A percentile compares a stretch with the other conserved stretches of the same genome.
Evolutionary conservation across 2,113 vertebrate species (phyloP).

Genomic region (Cebus imitator): DNA sequence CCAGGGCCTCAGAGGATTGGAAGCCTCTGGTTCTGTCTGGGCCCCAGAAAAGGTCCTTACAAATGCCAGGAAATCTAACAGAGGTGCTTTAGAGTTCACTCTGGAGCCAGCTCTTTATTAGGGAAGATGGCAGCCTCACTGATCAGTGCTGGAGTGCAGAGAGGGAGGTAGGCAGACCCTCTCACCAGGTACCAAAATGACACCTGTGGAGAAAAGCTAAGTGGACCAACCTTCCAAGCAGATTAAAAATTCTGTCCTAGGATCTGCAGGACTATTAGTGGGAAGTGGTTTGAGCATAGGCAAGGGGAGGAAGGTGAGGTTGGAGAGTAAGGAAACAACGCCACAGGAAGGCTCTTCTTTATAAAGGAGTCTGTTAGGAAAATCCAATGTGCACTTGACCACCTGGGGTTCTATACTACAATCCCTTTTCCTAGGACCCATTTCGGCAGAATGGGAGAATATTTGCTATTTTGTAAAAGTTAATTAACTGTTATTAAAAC

Average conservation of each 20-base stretch:
- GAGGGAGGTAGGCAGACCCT: conserved; percentile 49
- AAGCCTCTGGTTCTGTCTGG: neutral
- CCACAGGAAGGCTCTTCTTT: conserved; percentile 74
- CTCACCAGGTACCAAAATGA: neutral
- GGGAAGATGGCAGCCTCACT: conserved; percentile 47
- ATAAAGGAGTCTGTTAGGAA: conserved; percentile 76
- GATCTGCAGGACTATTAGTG: conserved; percentile 55
- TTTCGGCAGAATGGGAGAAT: conserved; percentile 72
- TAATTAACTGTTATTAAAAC: conserved; percentile 79
- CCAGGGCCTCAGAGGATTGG: neutral
- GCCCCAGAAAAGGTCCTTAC: neutral
- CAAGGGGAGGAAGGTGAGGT: neutral
- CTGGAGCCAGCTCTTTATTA: conserved; percentile 64
- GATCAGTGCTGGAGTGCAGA: conserved; percentile 58
- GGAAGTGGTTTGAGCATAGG: conserved; percentile 63
- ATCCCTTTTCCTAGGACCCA: conserved; percentile 37
- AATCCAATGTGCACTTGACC: conserved; percentile 70
- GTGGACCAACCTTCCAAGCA: conserved; percentile 63
- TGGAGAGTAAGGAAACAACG: neutral
- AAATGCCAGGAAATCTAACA: neutral
- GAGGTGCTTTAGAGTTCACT: conserved; percentile 39
- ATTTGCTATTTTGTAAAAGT: conserved; percentile 78
- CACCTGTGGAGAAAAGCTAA: conserved; percentile 39
- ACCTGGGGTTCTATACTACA: conserved; percentile 26
- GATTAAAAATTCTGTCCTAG: conserved; percentile 62